Evolutionary conservation across 1,140 invertebrate species (phyloP), one percentile per base, ranked within the genome.

Genomic region (Drosophila biarmipes): DNA sequence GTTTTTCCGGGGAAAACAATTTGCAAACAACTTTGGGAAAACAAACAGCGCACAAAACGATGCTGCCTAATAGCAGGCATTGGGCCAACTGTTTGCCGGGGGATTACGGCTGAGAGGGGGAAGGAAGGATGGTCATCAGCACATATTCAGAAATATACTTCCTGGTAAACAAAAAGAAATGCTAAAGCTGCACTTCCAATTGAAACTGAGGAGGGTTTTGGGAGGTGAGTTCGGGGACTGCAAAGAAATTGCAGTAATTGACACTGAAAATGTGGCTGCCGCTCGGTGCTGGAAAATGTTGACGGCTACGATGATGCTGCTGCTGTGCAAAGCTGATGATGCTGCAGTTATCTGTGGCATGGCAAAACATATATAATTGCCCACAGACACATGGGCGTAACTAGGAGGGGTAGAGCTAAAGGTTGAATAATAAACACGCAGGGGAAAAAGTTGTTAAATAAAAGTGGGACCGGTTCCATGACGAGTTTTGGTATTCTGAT

Each of bases 161-260:
- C 81, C 68, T 52, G 57, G 82, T 81, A 81, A 84, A 63, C 56
- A 85, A 61, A 74, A 72, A 49, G 31, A 34, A 37, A 53, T 31
- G 38, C 24, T 51, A 40, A 53, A 53, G 19, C 42, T 59, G 29
- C 72, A 66, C 42, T 34, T 78, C 3, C 14, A 61, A 31, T 53
- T 52, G 29, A 48, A 84, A 73, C 31, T 40, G 49, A 35, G 53
- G 57, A n/a, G 15, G 24, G 6, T 17, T 24, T 48, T 15, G 14
- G 11, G 35, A 37, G 35, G 11, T n/a, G 35, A 37, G 14, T 0
- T 14, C 7, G 19, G 35, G 19, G 35, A 27, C 17, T 38, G 19
- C 14, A 31, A 54, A 40, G 63, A 73, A 87, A 81, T 81, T 69
- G 78, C 62, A 34, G 57, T 86, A 86, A 85, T 85, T 85, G 81